Evolutionary conservation across 2,888 invertebrate genomes (phyloP).

Genomic region (Spodoptera picta): DNA sequence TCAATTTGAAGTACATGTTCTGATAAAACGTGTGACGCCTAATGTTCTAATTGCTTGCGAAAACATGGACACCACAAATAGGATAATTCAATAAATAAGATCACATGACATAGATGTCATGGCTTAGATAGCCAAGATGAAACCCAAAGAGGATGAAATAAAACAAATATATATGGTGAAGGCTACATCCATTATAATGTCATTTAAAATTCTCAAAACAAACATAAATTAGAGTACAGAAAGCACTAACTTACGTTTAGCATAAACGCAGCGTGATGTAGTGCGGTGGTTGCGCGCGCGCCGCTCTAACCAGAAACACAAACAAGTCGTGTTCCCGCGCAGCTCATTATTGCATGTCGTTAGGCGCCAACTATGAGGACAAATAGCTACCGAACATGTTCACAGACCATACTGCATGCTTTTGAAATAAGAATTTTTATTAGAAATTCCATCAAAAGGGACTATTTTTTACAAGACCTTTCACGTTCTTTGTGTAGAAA

Average conservation of each 20-base stretch:
- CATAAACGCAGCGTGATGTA: conserved; percentile 49
- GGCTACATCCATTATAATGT: not conserved
- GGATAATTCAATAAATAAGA: too few relatives aligned
- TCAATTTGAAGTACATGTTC: not conserved
- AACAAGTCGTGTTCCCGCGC: conserved; percentile 71
- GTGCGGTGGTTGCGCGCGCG: conserved; percentile 49
- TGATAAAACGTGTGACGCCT: too few relatives aligned
- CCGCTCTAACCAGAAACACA: conserved; percentile 72
- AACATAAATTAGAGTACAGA: conserved; percentile 20
- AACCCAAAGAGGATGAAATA: too few relatives aligned
- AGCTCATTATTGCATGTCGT: conserved; percentile 85
- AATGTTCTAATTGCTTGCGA: not conserved
- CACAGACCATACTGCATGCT: conserved; percentile 45
- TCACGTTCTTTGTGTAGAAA: not conserved
- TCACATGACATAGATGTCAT: too few relatives aligned
- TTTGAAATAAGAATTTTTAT: conserved; percentile 47
- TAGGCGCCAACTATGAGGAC: conserved; percentile 75
- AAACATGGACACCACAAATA: not conserved
- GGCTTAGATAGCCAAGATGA: too few relatives aligned
- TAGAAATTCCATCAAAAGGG: conserved; percentile 33
- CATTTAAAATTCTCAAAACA: not conserved
- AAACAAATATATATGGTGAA: too few relatives aligned
- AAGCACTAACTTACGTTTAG: conserved; percentile 46
- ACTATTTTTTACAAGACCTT: conserved; percentile 16
- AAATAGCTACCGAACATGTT: conserved; percentile 62